These are phyloP conservation scores for Astreopora myriophthalma DNA, from an alignment of 64 coral and sea anemone species.

Conservation along the genomic window DNA sequence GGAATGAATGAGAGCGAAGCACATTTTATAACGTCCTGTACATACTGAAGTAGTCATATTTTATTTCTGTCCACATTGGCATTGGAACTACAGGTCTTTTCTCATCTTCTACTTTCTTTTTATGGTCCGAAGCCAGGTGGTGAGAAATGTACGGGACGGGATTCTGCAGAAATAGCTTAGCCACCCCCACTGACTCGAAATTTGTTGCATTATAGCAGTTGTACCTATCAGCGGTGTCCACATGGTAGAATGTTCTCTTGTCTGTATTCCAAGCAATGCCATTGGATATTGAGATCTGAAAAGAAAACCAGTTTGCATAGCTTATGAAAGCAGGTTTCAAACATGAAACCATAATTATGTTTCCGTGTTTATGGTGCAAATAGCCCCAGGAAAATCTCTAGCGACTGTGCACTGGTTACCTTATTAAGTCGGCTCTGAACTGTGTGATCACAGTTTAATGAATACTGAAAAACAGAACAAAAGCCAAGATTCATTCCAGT, in stretches of 20 bases:
- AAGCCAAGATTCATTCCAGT: neutral
- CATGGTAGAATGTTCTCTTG: slow-evolving; percentile 64
- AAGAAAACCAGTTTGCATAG: neutral
- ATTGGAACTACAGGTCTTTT: no score
- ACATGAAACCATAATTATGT: no score
- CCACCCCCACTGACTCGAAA: no score
- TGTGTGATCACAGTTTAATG: slow-evolving; percentile 23
- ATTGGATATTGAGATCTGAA: slow-evolving; percentile 69
- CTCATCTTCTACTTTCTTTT: no score
- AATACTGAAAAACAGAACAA: slow-evolving; percentile 15
- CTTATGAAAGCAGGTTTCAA: no score
- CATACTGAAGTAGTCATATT: no score
- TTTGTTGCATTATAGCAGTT: neutral
- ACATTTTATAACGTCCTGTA: no score
- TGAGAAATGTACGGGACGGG: no score
- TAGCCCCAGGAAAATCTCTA: neutral
- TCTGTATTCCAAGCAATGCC: slow-evolving; percentile 72
- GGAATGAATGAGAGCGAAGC: neutral
- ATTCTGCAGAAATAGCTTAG: no score
- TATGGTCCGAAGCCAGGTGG: no score
- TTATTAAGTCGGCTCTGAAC: slow-evolving; percentile 10
- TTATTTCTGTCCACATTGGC: no score
- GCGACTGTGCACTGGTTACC: neutral
- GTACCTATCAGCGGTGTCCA: slow-evolving; percentile 61
- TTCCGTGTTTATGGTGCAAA: no score